Base-by-base conservation (phyloP, 1,140 invertebrate genomes). In the Brachystomella parvula region DNA sequence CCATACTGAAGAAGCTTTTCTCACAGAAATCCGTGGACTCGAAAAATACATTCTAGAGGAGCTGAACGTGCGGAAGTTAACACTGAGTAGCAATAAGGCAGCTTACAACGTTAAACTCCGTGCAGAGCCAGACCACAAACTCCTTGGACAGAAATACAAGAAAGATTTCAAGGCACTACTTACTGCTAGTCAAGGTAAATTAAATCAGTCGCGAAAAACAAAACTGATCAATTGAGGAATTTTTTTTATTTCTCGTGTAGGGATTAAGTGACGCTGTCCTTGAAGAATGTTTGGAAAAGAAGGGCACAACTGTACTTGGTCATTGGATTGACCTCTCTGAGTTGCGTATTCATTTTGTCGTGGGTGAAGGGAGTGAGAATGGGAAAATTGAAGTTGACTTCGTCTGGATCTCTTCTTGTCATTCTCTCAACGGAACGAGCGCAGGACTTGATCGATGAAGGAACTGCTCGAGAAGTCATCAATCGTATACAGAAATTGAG, bases 401-500 rank as follows among this genome's bases (percentile, higher is more conserved):
- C 65, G 47, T 63, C 61, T 63, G 71, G 71, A 30, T 58, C 66
- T 29, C 65, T 77, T 9, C 70, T 79, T 3, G 75, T 78, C 31
- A 69, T 79, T 32, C 63, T 86, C 31, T 81, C 85, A 73, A 78
- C 81, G 15, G 77, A 76, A 26, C 82, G 90, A 1, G 92, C 96
- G 78, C 86, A 92, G 73, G 84, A 86, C 1, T 89, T 98, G 88
- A 79, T 73, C 60, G 88, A 96, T 76, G 95, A 98, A 83, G 93
- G 93, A 30, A 81, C 89, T 64, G 90, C 92, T 0, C 82, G 96
- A 65, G 96, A 99, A 81, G 86, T 99, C 9, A 93, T 97, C 30
- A 99, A 98, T 77, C 84, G 96, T 49, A 84, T 99, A 44, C 97
- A 99, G 76, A 97, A 96, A 79, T 79, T 99, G 0, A 82, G 96